phyloP scores from a whole-genome alignment of 2,888 invertebrate genomes.

The Meteorus colon region DNA sequence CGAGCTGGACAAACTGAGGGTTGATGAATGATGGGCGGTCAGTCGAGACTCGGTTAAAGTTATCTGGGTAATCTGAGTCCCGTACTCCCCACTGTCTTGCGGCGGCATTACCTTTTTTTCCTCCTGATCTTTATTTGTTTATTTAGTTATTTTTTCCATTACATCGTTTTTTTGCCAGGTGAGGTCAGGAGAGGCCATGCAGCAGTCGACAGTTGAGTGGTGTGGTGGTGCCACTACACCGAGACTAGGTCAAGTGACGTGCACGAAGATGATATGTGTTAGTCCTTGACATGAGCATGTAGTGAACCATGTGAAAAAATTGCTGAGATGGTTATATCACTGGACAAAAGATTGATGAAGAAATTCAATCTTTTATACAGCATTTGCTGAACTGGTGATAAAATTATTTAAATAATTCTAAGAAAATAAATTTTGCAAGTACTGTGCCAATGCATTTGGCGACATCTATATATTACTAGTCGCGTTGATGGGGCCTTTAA shows the following conservation, averaged over 20 bases:
- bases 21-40: conserved; percentile 71
- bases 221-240: conserved; percentile 52
- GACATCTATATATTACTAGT: not conserved
- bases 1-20: conserved; percentile 48
- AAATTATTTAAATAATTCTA: too few relatives aligned
- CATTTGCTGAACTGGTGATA: too few relatives aligned
- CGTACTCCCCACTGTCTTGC: conserved; percentile 61
- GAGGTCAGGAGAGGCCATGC: conserved; percentile 63
- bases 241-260: conserved; percentile 68
- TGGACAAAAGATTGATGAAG: too few relatives aligned
- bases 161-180: conserved; percentile 58
- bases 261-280: conserved; percentile 55
- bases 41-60: conserved; percentile 67
- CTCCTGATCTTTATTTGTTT: conserved; percentile 7
- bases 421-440: not conserved
- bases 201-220: conserved; percentile 38
- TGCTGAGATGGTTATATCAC: not conserved
- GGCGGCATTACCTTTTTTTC: conserved; percentile 46
- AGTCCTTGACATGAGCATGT: conserved; percentile 7
- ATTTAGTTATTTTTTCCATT: conserved; percentile 42
- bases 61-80: conserved; percentile 71
- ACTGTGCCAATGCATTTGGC: not conserved
- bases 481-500: not conserved
- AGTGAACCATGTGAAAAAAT: not conserved
- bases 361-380: not conserved